Evolutionary conservation across 2,888 invertebrate genomes (phyloP), one percentile per base, ranked within the genome.

Genomic region (Stomorhina lunata): DNA sequence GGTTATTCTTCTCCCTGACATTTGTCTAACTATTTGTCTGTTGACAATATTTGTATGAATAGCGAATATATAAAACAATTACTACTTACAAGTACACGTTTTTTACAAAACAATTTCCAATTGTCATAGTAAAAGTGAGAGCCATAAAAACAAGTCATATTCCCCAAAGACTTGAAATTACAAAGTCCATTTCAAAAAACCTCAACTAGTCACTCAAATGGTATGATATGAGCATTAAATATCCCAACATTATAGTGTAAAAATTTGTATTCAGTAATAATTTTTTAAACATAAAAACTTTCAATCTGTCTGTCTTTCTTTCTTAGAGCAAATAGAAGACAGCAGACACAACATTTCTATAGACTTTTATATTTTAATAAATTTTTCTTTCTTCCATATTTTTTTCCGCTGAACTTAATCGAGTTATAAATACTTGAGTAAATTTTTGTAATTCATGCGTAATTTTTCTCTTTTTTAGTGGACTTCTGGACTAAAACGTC

Each of bases 361-460:
- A 3, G 9, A 29, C 6, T 27, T 40, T 25, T 0, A n/a, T n/a
- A n/a, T n/a, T n/a, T n/a, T n/a, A n/a, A n/a, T n/a, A n/a, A 15
- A 43, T 27, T 9, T 50, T 63, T 25, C n/a, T 50, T 9, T 43
- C 6, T 57, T n/a, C n/a, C n/a, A n/a, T n/a, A n/a, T n/a, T 9
- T 40, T 34, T 32, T 27, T 61, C 4, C 43, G 63, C 25, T 55
- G 17, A 29, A 59, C 40, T 81, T 73, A 81, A 77, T 81, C 68
- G 77, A 73, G 72, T 81, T 73, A 81, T 81, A 81, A 78, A 81
- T 81, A 78, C 77, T 81, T 72, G 72, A 72, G 61, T 37, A 37
- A 20, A 61, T 81, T 76, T 76, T 68, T 69, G 61, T 53, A 66
- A 72, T 77, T 77, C 72, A 81, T 61, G 68, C 61, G 73, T 81